phyloP scores from a whole-genome alignment of 1,140 invertebrate species.

The Macrostomum lignano region DNA sequence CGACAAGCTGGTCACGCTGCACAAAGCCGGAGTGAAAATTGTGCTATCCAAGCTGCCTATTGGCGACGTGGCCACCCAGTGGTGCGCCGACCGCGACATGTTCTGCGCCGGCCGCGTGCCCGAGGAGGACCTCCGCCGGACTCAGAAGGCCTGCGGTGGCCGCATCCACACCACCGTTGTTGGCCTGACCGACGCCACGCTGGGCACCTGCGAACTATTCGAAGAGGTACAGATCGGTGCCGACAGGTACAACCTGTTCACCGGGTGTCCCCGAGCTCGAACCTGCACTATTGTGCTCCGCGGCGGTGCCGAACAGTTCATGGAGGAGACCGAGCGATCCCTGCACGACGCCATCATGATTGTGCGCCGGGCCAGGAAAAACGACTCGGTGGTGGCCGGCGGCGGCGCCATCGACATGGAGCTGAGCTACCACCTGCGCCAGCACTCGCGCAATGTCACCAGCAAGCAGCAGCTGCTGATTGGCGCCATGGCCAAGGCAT shows the following conservation, averaged over 20 bases:
- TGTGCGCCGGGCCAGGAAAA: conserved; percentile 67
- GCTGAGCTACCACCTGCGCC: conserved; percentile 58
- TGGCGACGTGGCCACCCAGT: conserved; percentile 96
- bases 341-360: conserved; percentile 99
- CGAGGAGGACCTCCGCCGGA: conserved; percentile 76
- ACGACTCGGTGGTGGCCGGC: conserved; percentile 35
- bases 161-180: conserved; percentile 64
- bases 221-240: conserved; percentile 80
- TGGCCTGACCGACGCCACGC: conserved; percentile 43
- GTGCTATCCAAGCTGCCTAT: conserved; percentile 90
- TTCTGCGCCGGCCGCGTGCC: conserved; percentile 91
- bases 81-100: conserved; percentile 94
- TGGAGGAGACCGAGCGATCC: conserved; percentile 91
- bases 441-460: conserved; percentile 59
- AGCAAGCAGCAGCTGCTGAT: conserved; percentile 87
- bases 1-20: conserved; percentile 67
- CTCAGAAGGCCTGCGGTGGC: conserved; percentile 86
- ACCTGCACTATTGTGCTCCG: conserved; percentile 79
- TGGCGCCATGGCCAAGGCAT: conserved; percentile 61
- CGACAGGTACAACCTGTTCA: conserved; percentile 50
- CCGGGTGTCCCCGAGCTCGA: conserved; percentile 64
- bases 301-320: conserved; percentile 88
- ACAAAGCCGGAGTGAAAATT: conserved; percentile 70
- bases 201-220: conserved; percentile 59
- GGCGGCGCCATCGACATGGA: conserved; percentile 98